These are phyloP conservation scores for Pantherophis alleghaniensis DNA, from an alignment of 2,797 vertebrate species.

Conservation along the genomic window DNA sequence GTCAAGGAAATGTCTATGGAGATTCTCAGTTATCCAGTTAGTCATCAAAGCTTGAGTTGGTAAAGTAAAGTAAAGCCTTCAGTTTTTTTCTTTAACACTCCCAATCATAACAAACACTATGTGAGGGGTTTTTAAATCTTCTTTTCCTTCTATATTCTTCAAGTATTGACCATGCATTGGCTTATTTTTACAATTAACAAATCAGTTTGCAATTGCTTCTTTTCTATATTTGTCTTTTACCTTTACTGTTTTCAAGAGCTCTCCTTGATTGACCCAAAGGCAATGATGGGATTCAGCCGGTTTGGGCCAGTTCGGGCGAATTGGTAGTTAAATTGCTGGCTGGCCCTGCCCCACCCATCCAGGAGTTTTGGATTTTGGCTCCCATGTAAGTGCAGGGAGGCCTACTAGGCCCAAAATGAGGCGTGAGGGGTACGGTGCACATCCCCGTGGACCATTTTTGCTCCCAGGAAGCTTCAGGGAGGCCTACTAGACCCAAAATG, in stretches of 20 bases:
- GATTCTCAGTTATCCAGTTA: neutral
- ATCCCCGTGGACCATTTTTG: no score
- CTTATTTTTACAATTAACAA: neutral
- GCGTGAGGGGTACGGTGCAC: no score
- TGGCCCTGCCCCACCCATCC: no score
- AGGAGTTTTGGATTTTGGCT: no score
- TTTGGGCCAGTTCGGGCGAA: no score
- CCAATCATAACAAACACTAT: neutral
- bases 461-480: no score
- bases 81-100: neutral
- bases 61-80: neutral
- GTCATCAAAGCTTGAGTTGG: neutral
- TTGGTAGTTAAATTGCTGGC: no score
- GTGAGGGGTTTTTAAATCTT: neutral
- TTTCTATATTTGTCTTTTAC: neutral
- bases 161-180: neutral
- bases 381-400: no score
- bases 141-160: neutral
- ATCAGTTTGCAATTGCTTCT: neutral
- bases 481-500: no score
- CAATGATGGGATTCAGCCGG: no score
- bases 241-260: neutral
- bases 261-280: neutral
- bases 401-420: no score
- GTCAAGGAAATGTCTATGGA: neutral